These are phyloP conservation scores for Seladonia tumulorum DNA, from an alignment of 2,888 invertebrate genomes.

Conservation along the genomic window DNA sequence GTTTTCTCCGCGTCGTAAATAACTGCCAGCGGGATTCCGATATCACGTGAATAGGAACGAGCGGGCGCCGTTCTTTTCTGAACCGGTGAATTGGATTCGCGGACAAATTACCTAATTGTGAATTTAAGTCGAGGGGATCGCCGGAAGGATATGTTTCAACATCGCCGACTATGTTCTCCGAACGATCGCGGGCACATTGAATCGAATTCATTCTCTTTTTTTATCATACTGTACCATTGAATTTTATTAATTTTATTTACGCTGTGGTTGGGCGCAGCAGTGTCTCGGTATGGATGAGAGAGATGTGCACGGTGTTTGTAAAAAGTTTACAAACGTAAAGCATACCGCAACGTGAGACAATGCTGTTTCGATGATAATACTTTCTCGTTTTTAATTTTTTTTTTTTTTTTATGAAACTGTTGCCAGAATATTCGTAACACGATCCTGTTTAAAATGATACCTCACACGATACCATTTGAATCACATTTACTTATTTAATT, in stretches of 20 bases:
- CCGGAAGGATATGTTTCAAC: background rate
- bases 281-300: background rate
- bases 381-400: background rate
- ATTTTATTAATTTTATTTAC: background rate
- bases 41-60: background rate
- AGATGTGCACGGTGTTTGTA: background rate
- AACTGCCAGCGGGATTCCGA: background rate
- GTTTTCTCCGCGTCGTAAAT: conserved; percentile 5
- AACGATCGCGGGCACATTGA: background rate
- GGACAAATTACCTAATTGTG: conserved; percentile 13
- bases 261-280: background rate
- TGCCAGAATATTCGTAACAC: background rate
- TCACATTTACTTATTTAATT: background rate
- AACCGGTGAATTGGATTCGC: background rate
- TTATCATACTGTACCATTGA: background rate
- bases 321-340: background rate
- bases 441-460: background rate
- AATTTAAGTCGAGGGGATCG: conserved; percentile 20
- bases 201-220: background rate
- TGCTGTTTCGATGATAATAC: background rate
- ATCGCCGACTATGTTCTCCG: background rate
- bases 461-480: background rate
- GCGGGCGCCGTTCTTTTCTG: background rate
- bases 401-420: background rate
- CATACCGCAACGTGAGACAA: no score